A percentile compares a stretch with the other conserved stretches of the same genome.
Conservation (phyloP, 2,888 invertebrate genomes). For the Macrosiphum euphorbiae region DNA sequence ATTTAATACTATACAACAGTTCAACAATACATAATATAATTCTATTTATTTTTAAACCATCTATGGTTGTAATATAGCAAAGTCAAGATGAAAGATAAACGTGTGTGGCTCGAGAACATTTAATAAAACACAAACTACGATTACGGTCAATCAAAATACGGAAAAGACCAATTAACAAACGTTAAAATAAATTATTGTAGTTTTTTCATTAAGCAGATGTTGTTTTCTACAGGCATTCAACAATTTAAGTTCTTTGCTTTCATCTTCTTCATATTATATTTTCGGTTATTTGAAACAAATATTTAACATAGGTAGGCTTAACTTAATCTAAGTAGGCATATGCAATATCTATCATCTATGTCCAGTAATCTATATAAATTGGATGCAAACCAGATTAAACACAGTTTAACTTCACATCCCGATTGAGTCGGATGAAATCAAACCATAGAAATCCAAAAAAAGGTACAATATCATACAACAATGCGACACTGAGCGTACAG, state of each 20-base stretch:
- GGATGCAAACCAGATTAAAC: not conserved
- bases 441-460: not conserved
- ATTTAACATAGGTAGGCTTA: not conserved
- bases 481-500: not conserved
- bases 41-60: not conserved
- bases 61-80: not conserved
- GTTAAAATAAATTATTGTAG: conserved; percentile 19
- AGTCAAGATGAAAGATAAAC: conserved; percentile 13
- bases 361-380: not conserved
- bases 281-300: not conserved
- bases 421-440: not conserved
- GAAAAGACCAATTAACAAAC: conserved; percentile 57
- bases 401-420: too few relatives aligned
- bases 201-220: conserved; percentile 28
- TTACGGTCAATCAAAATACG: conserved; percentile 28
- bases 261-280: not conserved
- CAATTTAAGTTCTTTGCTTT: not conserved
- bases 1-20: not conserved
- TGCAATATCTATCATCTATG: not conserved
- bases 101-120: conserved; percentile 30
- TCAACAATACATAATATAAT: not conserved
- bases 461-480: too few relatives aligned
- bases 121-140: conserved; percentile 27
- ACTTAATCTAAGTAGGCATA: not conserved
- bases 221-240: conserved; percentile 4